Evolutionary conservation across 2,797 vertebrate genomes (phyloP).

Genomic region (Danio kyathit): DNA sequence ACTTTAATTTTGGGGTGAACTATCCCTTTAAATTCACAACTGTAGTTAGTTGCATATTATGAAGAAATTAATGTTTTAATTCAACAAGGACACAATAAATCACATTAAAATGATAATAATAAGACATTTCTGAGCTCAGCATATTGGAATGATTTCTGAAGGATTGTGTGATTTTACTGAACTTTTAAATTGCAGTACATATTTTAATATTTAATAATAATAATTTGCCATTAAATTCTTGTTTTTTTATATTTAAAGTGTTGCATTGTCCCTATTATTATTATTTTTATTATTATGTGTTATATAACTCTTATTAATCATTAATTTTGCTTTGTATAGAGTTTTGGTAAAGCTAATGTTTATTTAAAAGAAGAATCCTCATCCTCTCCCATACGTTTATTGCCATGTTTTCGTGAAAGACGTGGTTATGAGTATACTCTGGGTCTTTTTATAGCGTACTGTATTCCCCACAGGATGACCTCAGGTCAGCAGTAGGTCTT

Average conservation of each 20-base stretch:
- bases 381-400: constrained; percentile 45
- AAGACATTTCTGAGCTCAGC: background rate
- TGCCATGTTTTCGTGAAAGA: constrained; percentile 47
- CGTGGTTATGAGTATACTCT: constrained; percentile 43
- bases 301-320: background rate
- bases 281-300: background rate
- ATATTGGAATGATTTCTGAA: background rate
- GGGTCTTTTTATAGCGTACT: constrained; percentile 56
- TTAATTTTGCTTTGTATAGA: background rate
- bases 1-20: too few species aligned
- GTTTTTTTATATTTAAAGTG: too few species aligned
- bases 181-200: too few species aligned
- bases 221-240: too few species aligned
- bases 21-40: too few species aligned
- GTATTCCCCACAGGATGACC: constrained; percentile 54
- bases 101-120: background rate
- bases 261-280: background rate
- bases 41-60: background rate
- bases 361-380: constrained; percentile 9
- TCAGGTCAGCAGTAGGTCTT: constrained; percentile 49
- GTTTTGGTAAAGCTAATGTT: background rate
- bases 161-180: background rate
- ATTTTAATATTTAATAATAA: too few species aligned
- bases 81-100: background rate
- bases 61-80: background rate